Percentiles rank a stretch among this genome's conserved stretches.
Evolutionary conservation across 2,797 vertebrate genomes (phyloP).

Genomic region (Coregonus sp.): DNA sequence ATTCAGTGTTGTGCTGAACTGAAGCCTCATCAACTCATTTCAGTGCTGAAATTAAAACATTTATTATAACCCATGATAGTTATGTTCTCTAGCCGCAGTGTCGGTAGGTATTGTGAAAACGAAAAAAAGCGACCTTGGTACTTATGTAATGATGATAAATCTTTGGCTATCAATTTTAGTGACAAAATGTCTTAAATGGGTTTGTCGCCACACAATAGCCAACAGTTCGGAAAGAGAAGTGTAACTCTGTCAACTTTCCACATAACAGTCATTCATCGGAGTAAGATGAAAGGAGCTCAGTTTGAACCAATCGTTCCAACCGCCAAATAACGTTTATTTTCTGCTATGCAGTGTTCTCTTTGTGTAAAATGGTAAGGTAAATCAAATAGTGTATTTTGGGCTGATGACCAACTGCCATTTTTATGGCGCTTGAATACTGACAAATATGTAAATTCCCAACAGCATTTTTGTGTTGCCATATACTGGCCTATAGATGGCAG

Average conservation of each 20-base stretch:
- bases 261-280: background rate
- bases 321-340: background rate
- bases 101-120: background rate
- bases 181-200: too few species aligned
- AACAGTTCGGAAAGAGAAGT: background rate
- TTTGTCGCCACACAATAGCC: background rate
- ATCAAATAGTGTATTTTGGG: background rate
- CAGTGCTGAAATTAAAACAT: background rate
- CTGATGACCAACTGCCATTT: background rate
- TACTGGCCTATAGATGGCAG: slow-evolving; percentile 37
- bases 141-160: too few species aligned
- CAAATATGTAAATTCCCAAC: background rate
- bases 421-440: background rate
- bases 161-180: too few species aligned
- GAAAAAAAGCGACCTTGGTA: too few species aligned
- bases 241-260: background rate
- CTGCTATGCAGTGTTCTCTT: background rate
- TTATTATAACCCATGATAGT: background rate
- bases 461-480: background rate
- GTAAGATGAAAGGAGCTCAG: background rate
- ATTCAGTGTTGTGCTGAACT: background rate
- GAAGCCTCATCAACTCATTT: background rate
- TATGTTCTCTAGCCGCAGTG: background rate
- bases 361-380: background rate
- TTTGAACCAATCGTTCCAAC: background rate